Evolutionary conservation across 2,113 vertebrate species (phyloP), one percentile per base, ranked within the genome.

Genomic region (Pseudorhombus dupliciocellatus): DNA sequence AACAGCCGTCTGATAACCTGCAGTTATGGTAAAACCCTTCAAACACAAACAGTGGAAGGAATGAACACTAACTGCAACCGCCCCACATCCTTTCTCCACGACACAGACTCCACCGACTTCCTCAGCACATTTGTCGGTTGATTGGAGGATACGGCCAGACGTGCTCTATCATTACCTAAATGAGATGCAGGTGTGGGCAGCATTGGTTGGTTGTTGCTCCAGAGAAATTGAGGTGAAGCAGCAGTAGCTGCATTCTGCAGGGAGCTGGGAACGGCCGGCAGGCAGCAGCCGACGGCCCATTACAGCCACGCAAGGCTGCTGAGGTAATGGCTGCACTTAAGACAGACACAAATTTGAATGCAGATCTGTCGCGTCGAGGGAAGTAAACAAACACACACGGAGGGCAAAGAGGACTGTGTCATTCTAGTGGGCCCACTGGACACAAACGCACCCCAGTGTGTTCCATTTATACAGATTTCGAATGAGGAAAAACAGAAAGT

Each of bases 241-340:
- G 62, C 71, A 61, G 40, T 75, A 61, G 64, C 71, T 69, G 66
- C 6, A 2, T 44, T 75, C 68, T 63, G 22, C 22, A 2, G 31
- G 58, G 59, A 84, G 61, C 54, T 42, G 54, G 55, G 68, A n/a
- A n/a, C n/a, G 42, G 24, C 68, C 46, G 59, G 67, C 73, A 61
- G 75, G 65, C 64, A 79, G 58, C 58, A 73, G 70, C 68, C 84
- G 58, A 31, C 71, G 63, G 65, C 62, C 84, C 84, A 85, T 86
- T 84, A 76, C 54, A 69, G 67, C 63, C 62, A 66, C 66, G 80
- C 77, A 74, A 68, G 70, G 67, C 83, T 81, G 77, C 72, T 68
- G 77, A 83, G 79, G 73, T 84, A 86, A 86, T 82, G 81, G 71
- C 74, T 81, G 71, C 74, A 83, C 61, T 86, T 70, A 62, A 58